Base-by-base conservation (phyloP, 2,113 vertebrate species). In the Montifringilla adamsi region DNA sequence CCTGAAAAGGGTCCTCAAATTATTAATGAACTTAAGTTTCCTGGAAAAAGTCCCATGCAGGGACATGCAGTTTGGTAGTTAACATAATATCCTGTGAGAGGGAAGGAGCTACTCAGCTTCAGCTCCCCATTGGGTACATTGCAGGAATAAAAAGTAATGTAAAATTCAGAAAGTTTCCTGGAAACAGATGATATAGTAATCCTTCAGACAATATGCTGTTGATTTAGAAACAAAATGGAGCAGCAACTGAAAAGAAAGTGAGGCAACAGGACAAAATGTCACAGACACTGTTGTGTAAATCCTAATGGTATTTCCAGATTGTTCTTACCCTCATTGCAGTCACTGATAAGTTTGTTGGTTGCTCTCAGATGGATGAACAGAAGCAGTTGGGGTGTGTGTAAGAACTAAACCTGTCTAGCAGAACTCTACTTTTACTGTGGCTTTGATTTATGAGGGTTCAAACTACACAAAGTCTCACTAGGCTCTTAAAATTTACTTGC, bases 141-240 rank as follows among this genome's bases (percentile, higher is more conserved):
- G 33, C 75, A 84, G 47, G 72, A 88, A 44, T 75, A 63, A 82
- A 88, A 89, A 75, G 33, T 93, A 88, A 95, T 92, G 90, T 77
- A 73, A 83, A 93, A 88, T 86, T 96, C 94, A 93, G 94, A 84
- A 88, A 83, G 53, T 69, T 95, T 93, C 95, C 92, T 92, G 95
- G 94, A 96, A 96, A 94, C 94, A 94, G 89, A 62, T 86, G 85
- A 90, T 89, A 89, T 64, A 82, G 13, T 82, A 87, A 95, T 86
- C 68, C 79, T 91, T 87, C 72, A 95, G 93, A 94, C 83, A 94
- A 86, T 92, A 59, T 88, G 63, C 60, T 91, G 84, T 50, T 91
- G 74, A 84, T 92, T 91, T 70, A 77, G 85, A 85, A 88, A 85
- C 49, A 91, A 89, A 89, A 73, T 50, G 47, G 49, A 78, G 30